phyloP scores from a whole-genome alignment of 2,113 vertebrate genomes.

The Coptodon rendalli region DNA sequence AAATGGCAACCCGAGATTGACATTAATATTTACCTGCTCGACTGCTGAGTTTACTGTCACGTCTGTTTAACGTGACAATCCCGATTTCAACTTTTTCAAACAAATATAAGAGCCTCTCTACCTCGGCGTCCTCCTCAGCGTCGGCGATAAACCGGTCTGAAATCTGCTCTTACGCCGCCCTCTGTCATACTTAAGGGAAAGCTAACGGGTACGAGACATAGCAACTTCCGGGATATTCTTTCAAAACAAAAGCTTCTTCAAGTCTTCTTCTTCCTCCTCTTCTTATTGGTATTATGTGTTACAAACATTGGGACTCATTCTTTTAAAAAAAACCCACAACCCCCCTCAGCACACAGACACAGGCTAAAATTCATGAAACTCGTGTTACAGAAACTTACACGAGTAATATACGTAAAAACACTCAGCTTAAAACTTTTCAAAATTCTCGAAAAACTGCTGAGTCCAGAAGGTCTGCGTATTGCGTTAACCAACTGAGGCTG shows the following conservation, averaged over 20 bases:
- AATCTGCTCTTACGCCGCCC: slow-evolving; percentile 26
- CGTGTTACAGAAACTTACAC: background rate
- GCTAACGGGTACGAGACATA: rapidly evolving
- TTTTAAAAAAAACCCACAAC: background rate
- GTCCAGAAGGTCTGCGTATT: background rate
- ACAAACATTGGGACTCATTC: background rate
- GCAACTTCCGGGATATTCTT: background rate
- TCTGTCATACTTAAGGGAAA: background rate
- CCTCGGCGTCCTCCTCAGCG: slow-evolving; percentile 33
- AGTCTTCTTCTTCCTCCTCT: background rate
- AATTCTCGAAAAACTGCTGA: background rate
- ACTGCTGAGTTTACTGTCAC: background rate
- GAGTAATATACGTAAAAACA: background rate
- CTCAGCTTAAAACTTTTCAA: background rate
- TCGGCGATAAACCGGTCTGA: slow-evolving; percentile 57
- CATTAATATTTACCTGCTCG: background rate
- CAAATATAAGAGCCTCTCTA: background rate
- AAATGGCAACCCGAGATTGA: background rate
- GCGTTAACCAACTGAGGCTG: background rate
- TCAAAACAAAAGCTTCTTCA: slow-evolving; percentile 25
- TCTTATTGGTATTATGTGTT: background rate
- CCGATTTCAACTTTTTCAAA: background rate
- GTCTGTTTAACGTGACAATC: background rate
- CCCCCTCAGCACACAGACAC: background rate
- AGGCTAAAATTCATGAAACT: background rate